Conservation (phyloP, 2,113 vertebrate species). For the Lota lota region DNA sequence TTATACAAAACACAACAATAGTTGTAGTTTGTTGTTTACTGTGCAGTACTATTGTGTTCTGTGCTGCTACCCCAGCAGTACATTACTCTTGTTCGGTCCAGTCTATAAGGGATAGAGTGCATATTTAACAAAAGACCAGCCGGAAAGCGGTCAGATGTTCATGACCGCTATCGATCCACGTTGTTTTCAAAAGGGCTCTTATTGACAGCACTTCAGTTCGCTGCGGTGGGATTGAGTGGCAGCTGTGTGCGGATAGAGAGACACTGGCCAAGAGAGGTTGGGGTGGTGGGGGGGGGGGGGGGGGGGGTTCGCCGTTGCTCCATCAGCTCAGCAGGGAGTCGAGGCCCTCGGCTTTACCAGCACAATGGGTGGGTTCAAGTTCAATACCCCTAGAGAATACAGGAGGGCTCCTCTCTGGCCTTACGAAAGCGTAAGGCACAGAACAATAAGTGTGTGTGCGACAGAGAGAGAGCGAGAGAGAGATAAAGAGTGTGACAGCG, state of each 20-base stretch:
- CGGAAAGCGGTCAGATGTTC: no score
- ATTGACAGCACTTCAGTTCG: no score
- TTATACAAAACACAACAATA: no score
- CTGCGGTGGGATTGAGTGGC: neutral
- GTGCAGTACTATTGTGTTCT: no score
- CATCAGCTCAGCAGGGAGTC: conserved; percentile 28
- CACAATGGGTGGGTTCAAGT: conserved; percentile 38
- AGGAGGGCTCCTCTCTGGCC: conserved; percentile 9
- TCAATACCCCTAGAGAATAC: conserved; percentile 27
- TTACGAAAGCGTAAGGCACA: conserved; percentile 4
- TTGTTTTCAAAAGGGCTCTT: no score
- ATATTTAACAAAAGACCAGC: no score
- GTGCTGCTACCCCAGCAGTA: no score
- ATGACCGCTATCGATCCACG: no score
- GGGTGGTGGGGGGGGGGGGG: neutral
- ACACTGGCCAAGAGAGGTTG: neutral
- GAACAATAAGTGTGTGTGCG: conserved; percentile 25
- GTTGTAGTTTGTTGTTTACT: no score
- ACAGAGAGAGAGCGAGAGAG: no score
- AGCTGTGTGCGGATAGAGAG: neutral
- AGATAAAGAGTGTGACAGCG: conserved; percentile 41
- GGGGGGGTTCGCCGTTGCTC: conserved; percentile 12
- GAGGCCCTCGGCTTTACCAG: conserved; percentile 9
- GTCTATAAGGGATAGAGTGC: no score
- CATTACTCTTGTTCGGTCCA: no score